Evolutionary conservation across 2,797 vertebrate species (phyloP), one percentile per base, ranked within the genome.

Genomic region (Gouania willdenowi): DNA sequence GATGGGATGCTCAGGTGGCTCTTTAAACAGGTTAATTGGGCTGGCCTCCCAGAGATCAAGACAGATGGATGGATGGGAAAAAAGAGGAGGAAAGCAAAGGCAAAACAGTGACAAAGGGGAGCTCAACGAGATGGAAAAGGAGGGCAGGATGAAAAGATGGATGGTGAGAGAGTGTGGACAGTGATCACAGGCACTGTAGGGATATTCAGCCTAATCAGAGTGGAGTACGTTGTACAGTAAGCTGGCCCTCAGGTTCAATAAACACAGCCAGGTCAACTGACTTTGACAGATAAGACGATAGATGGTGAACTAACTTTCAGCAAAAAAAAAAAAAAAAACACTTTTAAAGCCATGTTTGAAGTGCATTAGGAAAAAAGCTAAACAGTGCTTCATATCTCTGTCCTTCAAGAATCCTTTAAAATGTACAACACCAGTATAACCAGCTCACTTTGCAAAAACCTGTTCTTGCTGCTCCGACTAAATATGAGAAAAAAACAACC

Each of bases 21-120:
- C 79, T 85, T 85, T 83, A 86, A 86, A 82, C 81, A 84, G 81
- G 81, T 86, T 85, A 86, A 87, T 85, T 86, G 85, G 82, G 77
- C 82, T 58, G 64, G 66, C 66, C 77, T 75, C 81, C 67, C 42
- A 31, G 65, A 82, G 77, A 71, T n/a, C 75, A 34, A 5, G 17
- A 54, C 69, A 75, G 77, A 82, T 79, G 85, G 75, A 81, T 77
- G 75, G 44, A 18, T 74, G 79, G 45, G 62, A 73, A 60, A 61
- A 38, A 66, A 66, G 52, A 20, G 53, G 58, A 34, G 63, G 60
- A 49, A 29, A 29, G 58, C 59, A 36, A 57, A 23, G 63, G 30
- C 56, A 50, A 53, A 70, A 76, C 77, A 83, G 79, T 86, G 76
- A 80, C 77, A 77, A 45, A 21, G 75, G 81, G 46, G 60, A 73